Percentiles rank a stretch among this genome's conserved stretches.
Conservation (phyloP, 1,140 invertebrate species). For the Nephotettix cincticeps region DNA sequence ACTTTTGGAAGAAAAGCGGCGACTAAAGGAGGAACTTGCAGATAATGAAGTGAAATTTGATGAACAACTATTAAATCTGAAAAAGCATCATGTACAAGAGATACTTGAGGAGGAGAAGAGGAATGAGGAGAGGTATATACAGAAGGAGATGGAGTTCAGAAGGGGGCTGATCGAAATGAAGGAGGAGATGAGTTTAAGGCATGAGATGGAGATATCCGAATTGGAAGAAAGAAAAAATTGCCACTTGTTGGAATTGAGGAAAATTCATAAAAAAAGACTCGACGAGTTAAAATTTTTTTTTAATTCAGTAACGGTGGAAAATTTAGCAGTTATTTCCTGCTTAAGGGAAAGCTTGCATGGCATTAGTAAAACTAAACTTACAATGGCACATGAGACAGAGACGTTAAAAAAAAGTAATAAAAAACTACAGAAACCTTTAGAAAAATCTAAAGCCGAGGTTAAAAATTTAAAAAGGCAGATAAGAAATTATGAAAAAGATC, state of each 20-base stretch:
- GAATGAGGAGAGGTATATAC: background rate
- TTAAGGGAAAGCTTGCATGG: background rate
- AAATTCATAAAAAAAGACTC: background rate
- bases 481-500: slow-evolving; percentile 1
- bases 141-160: background rate
- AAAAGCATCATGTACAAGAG: background rate
- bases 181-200: background rate
- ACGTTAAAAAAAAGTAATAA: background rate
- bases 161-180: background rate
- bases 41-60: background rate
- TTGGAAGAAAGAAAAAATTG: slow-evolving; percentile 7
- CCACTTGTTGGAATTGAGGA: background rate
- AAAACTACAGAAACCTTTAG: background rate
- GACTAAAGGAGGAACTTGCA: background rate
- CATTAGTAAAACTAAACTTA: background rate
- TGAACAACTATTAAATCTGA: background rate
- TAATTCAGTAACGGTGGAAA: slow-evolving; percentile 3
- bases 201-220: slow-evolving; percentile 9
- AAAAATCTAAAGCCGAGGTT: background rate
- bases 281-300: background rate
- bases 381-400: background rate
- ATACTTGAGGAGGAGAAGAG: background rate
- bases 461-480: background rate
- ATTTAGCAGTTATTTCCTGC: background rate
- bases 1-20: background rate